phyloP scores from a whole-genome alignment of 2,113 vertebrate genomes.

The rat (Rattus norvegicus) region GRCr8 NC_086036.1:85601501-85602000 shows the following conservation, averaged over 20 bases:
- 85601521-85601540: neutral
- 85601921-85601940: constrained; percentile 48
- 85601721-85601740: neutral
- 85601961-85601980: constrained; percentile 32
- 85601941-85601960: neutral
- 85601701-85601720: neutral
- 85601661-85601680: neutral
- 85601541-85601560: neutral
- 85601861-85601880: neutral
- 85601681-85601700: neutral
- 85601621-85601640: neutral
- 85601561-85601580: neutral
- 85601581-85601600: neutral
- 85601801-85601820: neutral
- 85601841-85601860: neutral
- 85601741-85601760: neutral
- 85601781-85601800: neutral
- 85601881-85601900: neutral
- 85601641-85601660: neutral
- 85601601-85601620: neutral
- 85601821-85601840: neutral
- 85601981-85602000: neutral
- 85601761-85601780: neutral
- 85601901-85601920: constrained; percentile 48
- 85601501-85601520: neutral